Evolutionary conservation across 2,888 invertebrate species (phyloP).

Genomic region (Eupithecia exiguata): DNA sequence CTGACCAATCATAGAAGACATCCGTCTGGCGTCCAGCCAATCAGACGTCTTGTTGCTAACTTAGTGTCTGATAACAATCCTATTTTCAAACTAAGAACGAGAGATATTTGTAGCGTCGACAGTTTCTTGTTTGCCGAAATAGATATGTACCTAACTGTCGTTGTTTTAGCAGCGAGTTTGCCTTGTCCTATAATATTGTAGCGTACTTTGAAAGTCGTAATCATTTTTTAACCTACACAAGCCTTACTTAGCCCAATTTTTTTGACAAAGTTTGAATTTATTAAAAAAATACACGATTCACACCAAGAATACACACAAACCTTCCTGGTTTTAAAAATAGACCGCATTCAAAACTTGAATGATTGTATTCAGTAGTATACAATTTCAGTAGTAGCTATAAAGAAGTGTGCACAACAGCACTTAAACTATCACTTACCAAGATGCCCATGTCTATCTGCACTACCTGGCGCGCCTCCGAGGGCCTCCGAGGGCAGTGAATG

Average conservation of each 20-base stretch:
- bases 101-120: background rate
- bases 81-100: conserved; percentile 7
- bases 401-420: background rate
- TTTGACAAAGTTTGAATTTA: no score
- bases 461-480: no score
- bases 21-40: conserved; percentile 45
- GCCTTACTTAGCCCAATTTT: no score
- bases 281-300: no score
- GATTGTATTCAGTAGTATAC: background rate
- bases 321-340: background rate
- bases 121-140: conserved; percentile 8
- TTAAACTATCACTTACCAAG: background rate
- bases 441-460: no score
- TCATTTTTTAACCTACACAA: no score
- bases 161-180: background rate
- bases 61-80: conserved; percentile 14
- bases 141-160: background rate
- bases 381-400: background rate
- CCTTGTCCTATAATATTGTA: background rate
- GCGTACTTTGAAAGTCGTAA: background rate
- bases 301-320: no score
- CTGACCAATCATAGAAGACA: conserved; percentile 44
- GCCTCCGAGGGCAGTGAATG: no score
- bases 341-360: background rate
- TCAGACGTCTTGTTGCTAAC: conserved; percentile 29